Evolutionary conservation across 2,113 vertebrate species (phyloP).

Genomic region (Chunga burmeisteri): DNA sequence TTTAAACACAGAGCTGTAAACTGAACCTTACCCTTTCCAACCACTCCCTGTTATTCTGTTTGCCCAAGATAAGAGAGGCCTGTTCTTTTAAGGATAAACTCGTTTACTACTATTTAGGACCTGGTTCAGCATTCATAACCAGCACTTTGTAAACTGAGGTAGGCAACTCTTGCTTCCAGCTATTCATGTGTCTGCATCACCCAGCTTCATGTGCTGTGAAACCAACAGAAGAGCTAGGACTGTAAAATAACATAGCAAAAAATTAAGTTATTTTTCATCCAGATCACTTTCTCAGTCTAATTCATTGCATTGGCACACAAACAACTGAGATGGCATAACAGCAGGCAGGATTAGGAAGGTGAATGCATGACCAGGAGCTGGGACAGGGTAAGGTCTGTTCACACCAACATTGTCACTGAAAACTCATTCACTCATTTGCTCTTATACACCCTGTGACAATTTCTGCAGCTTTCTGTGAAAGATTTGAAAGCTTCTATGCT

Average conservation of each 20-base stretch:
- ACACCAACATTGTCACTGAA: background rate
- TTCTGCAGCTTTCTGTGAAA: background rate
- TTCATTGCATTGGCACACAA: background rate
- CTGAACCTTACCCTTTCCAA: constrained; percentile 28
- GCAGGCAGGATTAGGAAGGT: background rate
- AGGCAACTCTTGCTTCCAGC: background rate
- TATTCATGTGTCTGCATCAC: background rate
- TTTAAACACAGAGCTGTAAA: background rate
- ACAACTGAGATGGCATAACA: background rate
- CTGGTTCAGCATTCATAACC: background rate
- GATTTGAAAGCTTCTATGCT: background rate
- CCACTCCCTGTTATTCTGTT: constrained; percentile 13
- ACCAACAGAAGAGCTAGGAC: background rate
- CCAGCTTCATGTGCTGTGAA: background rate
- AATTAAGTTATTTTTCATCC: background rate
- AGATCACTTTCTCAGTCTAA: background rate
- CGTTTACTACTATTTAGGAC: background rate
- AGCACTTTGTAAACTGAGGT: background rate
- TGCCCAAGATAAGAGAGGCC: background rate
- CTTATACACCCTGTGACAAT: background rate
- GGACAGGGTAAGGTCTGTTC: background rate
- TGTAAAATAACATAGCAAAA: background rate
- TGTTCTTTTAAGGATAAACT: background rate
- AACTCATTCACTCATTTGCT: background rate
- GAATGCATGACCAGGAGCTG: background rate